phyloP scores from a whole-genome alignment of 2,888 invertebrate species.

The Alloscopus bannaensis region DNA sequence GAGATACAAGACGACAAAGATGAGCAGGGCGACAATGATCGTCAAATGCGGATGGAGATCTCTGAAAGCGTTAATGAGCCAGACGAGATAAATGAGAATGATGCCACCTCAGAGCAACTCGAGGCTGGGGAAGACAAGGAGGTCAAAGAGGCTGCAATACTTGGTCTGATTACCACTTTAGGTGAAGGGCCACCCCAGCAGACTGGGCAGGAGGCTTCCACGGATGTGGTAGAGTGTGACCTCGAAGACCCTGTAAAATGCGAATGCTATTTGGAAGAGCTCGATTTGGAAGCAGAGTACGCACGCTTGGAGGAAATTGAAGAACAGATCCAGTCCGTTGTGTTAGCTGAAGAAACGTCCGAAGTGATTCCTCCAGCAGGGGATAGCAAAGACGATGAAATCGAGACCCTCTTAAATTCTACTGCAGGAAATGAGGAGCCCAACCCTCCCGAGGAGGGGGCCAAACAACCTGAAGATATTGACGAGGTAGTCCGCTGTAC shows the following conservation, averaged over 20 bases:
- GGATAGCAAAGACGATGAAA: conserved; percentile 14
- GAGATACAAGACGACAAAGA: conserved; percentile 41
- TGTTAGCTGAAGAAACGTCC: background rate
- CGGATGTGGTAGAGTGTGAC: conserved; percentile 29
- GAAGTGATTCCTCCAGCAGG: background rate
- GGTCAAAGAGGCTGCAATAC: conserved; percentile 34
- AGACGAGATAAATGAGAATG: background rate
- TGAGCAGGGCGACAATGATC: background rate
- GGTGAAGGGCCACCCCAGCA: conserved; percentile 40
- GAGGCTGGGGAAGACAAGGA: background rate
- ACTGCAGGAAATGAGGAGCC: background rate
- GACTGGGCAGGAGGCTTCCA: conserved; percentile 20
- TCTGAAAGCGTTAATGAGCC: background rate
- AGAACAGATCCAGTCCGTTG: conserved; percentile 25
- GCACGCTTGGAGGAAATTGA: conserved; percentile 43
- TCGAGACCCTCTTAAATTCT: conserved; percentile 39
- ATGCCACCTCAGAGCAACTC: background rate
- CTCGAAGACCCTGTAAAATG: conserved; percentile 60
- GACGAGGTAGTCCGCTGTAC: conserved; percentile 55
- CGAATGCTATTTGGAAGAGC: conserved; percentile 59
- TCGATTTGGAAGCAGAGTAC: conserved; percentile 19
- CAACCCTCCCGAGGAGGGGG: background rate
- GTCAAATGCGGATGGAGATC: background rate
- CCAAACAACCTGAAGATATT: conserved; percentile 35
- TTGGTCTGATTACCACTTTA: conserved; percentile 26